Evolutionary conservation across 1,140 invertebrate genomes (phyloP).

Genomic region (Hetaerina americana): DNA sequence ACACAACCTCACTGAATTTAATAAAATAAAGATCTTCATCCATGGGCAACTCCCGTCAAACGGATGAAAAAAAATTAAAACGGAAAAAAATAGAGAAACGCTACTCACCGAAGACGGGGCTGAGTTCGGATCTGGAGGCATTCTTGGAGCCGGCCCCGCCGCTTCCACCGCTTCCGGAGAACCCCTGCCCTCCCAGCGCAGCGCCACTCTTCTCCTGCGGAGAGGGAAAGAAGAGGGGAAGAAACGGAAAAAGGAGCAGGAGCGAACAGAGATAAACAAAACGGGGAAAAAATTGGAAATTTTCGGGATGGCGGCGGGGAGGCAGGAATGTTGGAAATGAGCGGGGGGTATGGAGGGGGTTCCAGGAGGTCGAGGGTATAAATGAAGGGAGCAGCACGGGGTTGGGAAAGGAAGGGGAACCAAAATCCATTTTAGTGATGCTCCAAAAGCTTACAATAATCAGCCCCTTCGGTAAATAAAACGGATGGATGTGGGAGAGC

Average conservation of each 20-base stretch:
- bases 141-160: conserved; percentile 35
- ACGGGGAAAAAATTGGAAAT: not conserved
- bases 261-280: not conserved
- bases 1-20: no score
- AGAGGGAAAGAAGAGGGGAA: conserved; percentile 25
- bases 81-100: conserved; percentile 18
- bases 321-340: no score
- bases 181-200: conserved; percentile 39
- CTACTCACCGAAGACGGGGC: conserved; percentile 72
- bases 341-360: not conserved
- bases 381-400: not conserved
- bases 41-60: not conserved
- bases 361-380: not conserved
- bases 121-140: conserved; percentile 61
- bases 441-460: not conserved
- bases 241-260: conserved; percentile 1
- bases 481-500: not conserved
- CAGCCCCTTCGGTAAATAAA: not conserved
- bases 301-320: no score
- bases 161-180: conserved; percentile 31
- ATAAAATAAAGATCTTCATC: not conserved
- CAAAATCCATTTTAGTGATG: not conserved
- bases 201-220: conserved; percentile 64
- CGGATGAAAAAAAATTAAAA: conserved; percentile 5
- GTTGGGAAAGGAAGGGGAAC: not conserved